Conservation (phyloP, 1,140 invertebrate genomes). For the Neotoxoptera formosana region DNA sequence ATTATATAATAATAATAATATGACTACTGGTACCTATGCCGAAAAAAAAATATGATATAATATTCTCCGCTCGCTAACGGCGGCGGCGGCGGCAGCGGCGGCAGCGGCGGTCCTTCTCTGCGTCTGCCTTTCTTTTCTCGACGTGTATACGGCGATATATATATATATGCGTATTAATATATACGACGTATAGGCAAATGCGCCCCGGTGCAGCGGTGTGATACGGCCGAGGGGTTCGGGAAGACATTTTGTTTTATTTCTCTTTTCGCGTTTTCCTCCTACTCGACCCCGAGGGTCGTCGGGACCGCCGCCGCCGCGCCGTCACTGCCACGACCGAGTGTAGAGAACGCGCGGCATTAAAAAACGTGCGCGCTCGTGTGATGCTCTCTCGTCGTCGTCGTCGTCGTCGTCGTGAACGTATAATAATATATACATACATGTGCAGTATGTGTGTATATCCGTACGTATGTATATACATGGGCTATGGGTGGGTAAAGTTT, state of each 20-base stretch:
- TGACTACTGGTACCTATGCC: neutral
- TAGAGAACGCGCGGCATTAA: conserved; percentile 52
- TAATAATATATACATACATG: neutral
- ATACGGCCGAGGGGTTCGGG: neutral
- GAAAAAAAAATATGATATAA: neutral
- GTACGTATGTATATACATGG: neutral
- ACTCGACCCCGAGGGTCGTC: conserved; percentile 35
- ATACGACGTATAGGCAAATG: conserved; percentile 3
- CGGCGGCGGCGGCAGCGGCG: neutral
- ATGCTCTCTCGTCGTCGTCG: conserved; percentile 49
- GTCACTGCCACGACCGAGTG: conserved; percentile 12
- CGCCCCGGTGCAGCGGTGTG: neutral
- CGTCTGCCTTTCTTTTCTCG: neutral
- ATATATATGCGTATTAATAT: neutral
- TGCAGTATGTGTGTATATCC: neutral
- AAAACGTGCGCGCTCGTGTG: conserved; percentile 54
- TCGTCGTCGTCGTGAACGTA: conserved; percentile 4
- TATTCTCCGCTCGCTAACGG: neutral
- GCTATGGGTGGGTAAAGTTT: conserved; percentile 13
- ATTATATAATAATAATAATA: neutral
- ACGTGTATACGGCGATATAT: neutral
- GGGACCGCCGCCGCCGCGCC: neutral
- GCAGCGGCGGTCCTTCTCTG: neutral
- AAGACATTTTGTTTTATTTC: conserved; percentile 58
- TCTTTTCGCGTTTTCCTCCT: conserved; percentile 37